Percentiles rank a stretch among this genome's conserved stretches.
Conservation (phyloP, 2,113 vertebrate genomes). For the Pachyramphus minor region DNA sequence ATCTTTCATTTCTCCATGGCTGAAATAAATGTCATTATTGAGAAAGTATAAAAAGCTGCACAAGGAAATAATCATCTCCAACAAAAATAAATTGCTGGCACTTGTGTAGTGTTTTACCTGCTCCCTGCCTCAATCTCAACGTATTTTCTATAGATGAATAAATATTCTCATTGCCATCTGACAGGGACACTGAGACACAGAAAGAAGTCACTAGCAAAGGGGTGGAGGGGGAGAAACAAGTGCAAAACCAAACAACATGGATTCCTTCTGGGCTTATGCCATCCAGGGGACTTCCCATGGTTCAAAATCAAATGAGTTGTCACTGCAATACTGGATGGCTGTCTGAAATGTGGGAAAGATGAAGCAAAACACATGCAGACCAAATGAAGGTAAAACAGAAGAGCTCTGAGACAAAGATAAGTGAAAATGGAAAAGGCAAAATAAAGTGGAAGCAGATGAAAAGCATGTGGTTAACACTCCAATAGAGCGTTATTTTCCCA, state of each 20-base stretch:
- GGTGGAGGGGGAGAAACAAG: background rate
- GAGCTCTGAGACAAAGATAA: background rate
- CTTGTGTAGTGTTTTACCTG: background rate
- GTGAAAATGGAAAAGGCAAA: background rate
- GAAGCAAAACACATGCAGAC: background rate
- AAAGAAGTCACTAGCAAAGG: background rate
- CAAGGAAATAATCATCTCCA: background rate
- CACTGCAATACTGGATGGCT: background rate
- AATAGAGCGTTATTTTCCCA: background rate
- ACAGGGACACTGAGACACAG: background rate
- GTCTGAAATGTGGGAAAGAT: background rate
- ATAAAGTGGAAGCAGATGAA: background rate
- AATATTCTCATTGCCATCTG: background rate
- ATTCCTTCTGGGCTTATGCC: background rate
- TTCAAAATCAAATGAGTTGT: background rate
- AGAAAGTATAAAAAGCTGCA: background rate
- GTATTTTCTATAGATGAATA: background rate
- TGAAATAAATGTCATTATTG: background rate
- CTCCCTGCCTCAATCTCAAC: background rate
- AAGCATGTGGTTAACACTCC: background rate
- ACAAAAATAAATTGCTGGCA: background rate
- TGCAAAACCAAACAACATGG: background rate
- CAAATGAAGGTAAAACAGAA: background rate
- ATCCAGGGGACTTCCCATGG: background rate
- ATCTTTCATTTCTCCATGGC: background rate